Percentiles rank a stretch among this genome's conserved stretches.
Evolutionary conservation across 2,888 invertebrate species (phyloP).

Genomic region (Parnassius smintheus): DNA sequence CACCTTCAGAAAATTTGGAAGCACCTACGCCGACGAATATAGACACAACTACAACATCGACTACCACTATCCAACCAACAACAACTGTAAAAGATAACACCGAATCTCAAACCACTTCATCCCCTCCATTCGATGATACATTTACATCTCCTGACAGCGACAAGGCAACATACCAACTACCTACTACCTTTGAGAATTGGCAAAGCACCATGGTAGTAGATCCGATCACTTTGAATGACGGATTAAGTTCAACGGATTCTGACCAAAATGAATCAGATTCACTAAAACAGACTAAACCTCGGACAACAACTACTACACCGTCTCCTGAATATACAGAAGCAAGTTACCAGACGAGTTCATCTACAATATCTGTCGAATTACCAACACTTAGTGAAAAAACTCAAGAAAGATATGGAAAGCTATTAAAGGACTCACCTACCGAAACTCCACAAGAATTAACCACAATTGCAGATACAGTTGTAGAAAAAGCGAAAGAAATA

Average conservation of each 20-base stretch:
- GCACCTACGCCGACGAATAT: constrained; percentile 59
- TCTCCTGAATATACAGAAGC: constrained; percentile 49
- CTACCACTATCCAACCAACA: constrained; percentile 53
- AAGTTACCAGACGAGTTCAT: constrained; percentile 57
- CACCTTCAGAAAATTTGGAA: constrained; percentile 68
- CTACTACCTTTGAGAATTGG: constrained; percentile 78
- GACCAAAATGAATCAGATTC: constrained; percentile 48
- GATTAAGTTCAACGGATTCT: constrained; percentile 67
- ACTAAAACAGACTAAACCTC: constrained; percentile 50
- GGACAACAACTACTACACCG: constrained; percentile 53
- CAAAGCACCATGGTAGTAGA: constrained; percentile 85
- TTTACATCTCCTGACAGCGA: constrained; percentile 68
- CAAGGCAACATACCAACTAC: constrained; percentile 73
- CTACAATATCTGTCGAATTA: constrained; percentile 53
- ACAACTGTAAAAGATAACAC: constrained; percentile 50
- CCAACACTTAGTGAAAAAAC: constrained; percentile 47
- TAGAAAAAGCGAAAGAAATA: constrained; percentile 87
- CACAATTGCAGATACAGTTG: constrained; percentile 80
- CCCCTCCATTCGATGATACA: constrained; percentile 50
- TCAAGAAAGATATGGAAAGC: constrained; percentile 59
- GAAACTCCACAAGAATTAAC: constrained; percentile 81
- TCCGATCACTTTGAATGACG: constrained; percentile 87
- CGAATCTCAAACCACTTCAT: constrained; percentile 49
- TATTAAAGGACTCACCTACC: constrained; percentile 61
- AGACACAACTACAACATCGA: constrained; percentile 52